Percentiles rank a stretch among this genome's conserved stretches.
Conservation (phyloP, 2,888 invertebrate genomes). For the Caradrina clavipalpis region DNA sequence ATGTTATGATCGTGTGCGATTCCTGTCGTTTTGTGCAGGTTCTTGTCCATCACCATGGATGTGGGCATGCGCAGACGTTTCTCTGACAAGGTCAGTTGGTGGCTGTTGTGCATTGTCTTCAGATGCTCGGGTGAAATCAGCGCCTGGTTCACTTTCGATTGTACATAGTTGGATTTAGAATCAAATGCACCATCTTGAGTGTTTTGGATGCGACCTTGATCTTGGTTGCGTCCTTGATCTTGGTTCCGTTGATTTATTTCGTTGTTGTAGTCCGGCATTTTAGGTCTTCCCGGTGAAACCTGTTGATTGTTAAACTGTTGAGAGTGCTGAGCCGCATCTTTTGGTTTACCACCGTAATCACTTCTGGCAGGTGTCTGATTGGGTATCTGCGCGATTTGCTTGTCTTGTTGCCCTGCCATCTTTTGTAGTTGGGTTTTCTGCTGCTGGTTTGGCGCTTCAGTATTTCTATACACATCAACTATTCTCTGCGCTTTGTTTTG, state of each 20-base stretch:
- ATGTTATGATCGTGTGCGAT: conserved; percentile 59
- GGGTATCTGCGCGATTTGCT: conserved; percentile 22
- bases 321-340: conserved; percentile 16
- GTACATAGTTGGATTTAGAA: conserved; percentile 63
- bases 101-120: conserved; percentile 66
- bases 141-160: conserved; percentile 69
- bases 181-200: conserved; percentile 43
- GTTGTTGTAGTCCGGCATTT: conserved; percentile 49
- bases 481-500: conserved; percentile 23
- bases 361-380: conserved; percentile 12
- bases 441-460: conserved; percentile 45
- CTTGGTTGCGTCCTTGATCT: conserved; percentile 9
- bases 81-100: conserved; percentile 53
- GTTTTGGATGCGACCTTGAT: conserved; percentile 18
- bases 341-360: conserved; percentile 29
- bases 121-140: conserved; percentile 66
- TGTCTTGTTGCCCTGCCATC: conserved; percentile 14
- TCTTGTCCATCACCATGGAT: conserved; percentile 56
- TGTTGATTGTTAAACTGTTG: conserved; percentile 27
- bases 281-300: conserved; percentile 42
- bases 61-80: conserved; percentile 57
- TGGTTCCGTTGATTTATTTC: conserved; percentile 39
- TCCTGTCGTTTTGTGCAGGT: conserved; percentile 46
- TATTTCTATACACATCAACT: conserved; percentile 44
- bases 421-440: conserved; percentile 36